Conservation (phyloP, 2,888 invertebrate genomes). For the Phasia obesa region DNA sequence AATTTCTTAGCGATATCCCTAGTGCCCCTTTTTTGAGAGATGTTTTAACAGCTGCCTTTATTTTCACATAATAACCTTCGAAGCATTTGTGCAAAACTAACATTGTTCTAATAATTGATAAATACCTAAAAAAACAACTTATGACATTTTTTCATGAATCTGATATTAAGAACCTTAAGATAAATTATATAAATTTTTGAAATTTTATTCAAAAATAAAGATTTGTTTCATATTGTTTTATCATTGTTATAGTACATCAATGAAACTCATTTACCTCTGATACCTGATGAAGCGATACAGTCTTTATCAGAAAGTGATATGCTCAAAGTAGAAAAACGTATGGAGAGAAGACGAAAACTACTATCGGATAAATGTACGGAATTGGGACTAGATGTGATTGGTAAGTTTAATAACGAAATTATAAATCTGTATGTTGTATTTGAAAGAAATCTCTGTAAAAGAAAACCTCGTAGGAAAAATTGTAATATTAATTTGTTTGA, state of each 20-base stretch:
- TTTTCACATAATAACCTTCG: too few relatives aligned
- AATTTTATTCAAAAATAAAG: not conserved
- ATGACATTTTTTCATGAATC: too few relatives aligned
- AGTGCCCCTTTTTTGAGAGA: too few relatives aligned
- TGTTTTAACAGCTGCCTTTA: too few relatives aligned
- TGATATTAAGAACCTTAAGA: too few relatives aligned
- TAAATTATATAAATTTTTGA: too few relatives aligned
- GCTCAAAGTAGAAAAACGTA: conserved; percentile 81
- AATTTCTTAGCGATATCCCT: too few relatives aligned
- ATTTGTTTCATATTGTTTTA: not conserved
- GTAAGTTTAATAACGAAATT: conserved; percentile 72
- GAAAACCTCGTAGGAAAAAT: too few relatives aligned
- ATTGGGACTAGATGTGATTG: conserved; percentile 80
- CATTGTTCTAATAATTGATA: too few relatives aligned
- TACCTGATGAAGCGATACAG: conserved; percentile 81
- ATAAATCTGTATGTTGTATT: not conserved
- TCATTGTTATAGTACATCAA: conserved; percentile 78
- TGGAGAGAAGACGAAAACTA: conserved; percentile 81
- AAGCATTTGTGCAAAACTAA: too few relatives aligned
- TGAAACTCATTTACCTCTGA: conserved; percentile 81
- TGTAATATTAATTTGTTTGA: too few relatives aligned
- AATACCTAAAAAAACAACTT: too few relatives aligned
- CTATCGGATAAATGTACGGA: conserved; percentile 81
- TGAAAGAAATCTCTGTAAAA: not conserved
- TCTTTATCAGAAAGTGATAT: conserved; percentile 81